Conservation (phyloP, 2,888 invertebrate species). For the Ormyrus rosae region DNA sequence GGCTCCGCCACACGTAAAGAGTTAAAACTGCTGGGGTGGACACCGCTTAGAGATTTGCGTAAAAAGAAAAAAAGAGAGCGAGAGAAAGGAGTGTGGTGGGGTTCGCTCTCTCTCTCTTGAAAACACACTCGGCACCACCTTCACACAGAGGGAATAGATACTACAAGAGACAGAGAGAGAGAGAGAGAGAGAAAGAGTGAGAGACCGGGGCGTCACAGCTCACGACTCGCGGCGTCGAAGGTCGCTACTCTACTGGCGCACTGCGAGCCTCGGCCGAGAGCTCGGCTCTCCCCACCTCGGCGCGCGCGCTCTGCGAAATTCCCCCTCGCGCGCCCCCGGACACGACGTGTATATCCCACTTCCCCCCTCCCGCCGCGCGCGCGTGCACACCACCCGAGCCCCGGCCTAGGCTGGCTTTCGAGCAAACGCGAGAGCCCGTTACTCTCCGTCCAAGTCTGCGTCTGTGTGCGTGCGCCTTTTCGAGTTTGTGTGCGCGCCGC, state of each 20-base stretch:
- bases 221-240: conserved; percentile 69
- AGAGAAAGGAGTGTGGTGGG: background rate
- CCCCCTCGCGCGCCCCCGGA: conserved; percentile 28
- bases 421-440: background rate
- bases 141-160: background rate
- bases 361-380: conserved; percentile 50
- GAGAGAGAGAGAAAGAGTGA: background rate
- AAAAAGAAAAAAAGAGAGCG: background rate
- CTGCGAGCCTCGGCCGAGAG: conserved; percentile 61
- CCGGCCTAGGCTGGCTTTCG: background rate
- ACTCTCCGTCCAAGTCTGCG: background rate
- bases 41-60: background rate
- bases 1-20: background rate
- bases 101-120: background rate
- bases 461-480: too few species aligned
- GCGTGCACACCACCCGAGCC: background rate
- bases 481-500: too few species aligned
- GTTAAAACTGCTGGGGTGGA: background rate
- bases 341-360: conserved; percentile 15
- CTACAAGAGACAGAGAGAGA: background rate
- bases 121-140: too few species aligned
- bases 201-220: conserved; percentile 5
- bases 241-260: conserved; percentile 75
- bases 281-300: conserved; percentile 31
- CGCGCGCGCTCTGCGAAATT: conserved; percentile 48